A percentile compares a stretch with the other conserved stretches of the same genome.
Evolutionary conservation across 2,113 vertebrate species (phyloP).

Genomic region (Holacanthus passer): DNA sequence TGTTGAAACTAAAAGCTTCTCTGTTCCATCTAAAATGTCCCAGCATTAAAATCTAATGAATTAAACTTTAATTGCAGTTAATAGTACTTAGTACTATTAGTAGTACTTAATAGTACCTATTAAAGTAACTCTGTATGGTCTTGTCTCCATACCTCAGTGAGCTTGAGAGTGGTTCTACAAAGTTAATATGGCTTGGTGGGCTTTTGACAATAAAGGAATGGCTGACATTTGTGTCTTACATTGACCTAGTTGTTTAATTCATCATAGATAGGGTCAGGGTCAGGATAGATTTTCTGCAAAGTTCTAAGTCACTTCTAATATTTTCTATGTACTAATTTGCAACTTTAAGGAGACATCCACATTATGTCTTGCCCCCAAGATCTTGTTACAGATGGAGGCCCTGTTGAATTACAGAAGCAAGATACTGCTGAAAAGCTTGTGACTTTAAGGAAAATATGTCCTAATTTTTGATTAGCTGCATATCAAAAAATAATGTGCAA

Average conservation of each 20-base stretch:
- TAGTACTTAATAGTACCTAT: not conserved
- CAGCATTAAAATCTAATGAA: slow-evolving; percentile 23
- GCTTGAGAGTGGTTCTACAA: not conserved
- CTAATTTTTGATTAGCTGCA: slow-evolving; percentile 46
- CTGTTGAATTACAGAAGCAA: not conserved
- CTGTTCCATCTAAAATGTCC: slow-evolving; percentile 20
- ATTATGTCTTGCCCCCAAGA: not conserved
- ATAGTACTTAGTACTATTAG: too few species aligned
- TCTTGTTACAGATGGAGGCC: not conserved
- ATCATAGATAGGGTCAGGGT: not conserved
- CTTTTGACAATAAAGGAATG: not conserved
- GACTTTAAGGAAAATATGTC: slow-evolving; percentile 16
- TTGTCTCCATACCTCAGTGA: not conserved
- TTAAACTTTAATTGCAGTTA: slow-evolving; percentile 23
- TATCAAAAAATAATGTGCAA: slow-evolving; percentile 30
- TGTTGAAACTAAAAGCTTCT: slow-evolving; percentile 7
- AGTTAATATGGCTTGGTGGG: not conserved
- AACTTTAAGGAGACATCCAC: not conserved
- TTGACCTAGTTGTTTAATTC: not conserved
- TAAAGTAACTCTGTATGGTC: not conserved
- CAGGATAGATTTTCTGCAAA: not conserved
- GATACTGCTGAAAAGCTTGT: slow-evolving; percentile 7
- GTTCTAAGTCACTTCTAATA: not conserved
- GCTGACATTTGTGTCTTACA: not conserved
- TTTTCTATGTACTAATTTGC: not conserved